Evolutionary conservation across 2,113 vertebrate species (phyloP), one percentile per base, ranked within the genome.

Genomic region (Corydoras sp.): DNA sequence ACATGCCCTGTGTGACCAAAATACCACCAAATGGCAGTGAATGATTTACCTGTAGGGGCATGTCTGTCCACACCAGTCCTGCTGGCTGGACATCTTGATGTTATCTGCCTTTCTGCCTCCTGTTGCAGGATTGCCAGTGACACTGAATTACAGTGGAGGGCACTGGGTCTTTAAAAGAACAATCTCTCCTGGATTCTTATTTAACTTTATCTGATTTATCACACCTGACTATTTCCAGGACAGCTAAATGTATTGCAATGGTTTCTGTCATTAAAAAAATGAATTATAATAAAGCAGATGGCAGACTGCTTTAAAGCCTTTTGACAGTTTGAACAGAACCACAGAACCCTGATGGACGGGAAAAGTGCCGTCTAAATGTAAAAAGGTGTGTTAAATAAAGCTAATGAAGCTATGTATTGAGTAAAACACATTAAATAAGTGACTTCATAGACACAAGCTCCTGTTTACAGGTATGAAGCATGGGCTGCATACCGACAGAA

Each of bases 201-300:
- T 76, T 76, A 66, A 58, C 58, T 56, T 75, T 64, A 78, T 72
- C 65, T 69, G 56, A 59, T 62, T 72, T 35, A 56, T 67, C n/a
- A 3, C 15, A 10, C 29, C 66, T 58, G 4, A 50, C 15, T 71
- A 3, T 76, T 71, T 66, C 71, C 68, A 55, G 18, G 56, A 50
- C 48, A 66, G 43, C 31, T 29, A 53, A 53, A 10, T 35, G 32
- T 6, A 35, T 35, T 35, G 32, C 32, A 35, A 35, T 35, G 32
- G 32, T 35, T 35, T 35, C 6, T 35, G 32, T 35, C 32, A 35
- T 35, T 35, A n/a, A 35, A 35, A 35, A 35, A 35, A 35, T 35
- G 32, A 35, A 3, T 35, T n/a, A n/a, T n/a, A n/a, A n/a, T 35
- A 35, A 35, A 35, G 32, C 32, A 35, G 32, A 35, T 35, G 32